Evolutionary conservation across 2,113 vertebrate species (phyloP), one percentile per base, ranked within the genome.

Genomic region (Nerophis ophidion): DNA sequence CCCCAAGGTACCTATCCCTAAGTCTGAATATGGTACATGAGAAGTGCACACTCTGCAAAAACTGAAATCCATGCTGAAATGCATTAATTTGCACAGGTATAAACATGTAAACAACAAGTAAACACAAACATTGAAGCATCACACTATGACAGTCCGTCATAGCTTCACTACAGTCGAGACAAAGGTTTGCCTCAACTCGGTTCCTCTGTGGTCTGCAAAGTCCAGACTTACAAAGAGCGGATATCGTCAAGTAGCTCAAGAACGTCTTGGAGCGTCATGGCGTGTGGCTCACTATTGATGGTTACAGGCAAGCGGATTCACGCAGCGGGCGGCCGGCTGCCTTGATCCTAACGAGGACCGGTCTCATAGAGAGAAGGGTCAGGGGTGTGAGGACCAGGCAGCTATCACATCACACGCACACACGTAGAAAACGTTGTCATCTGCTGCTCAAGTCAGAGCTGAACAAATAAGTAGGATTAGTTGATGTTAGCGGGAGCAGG

Each of bases 401-500:
- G 76, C 73, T 73, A 83, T 57, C 74, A 79, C 72, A 80, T 74
- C 64, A 70, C 68, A 68, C 57, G 60, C 42, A 66, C 74, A 66
- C 74, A 83, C 75, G 58, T 77, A 70, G 79, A 77, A 81, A 81
- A 77, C 63, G 74, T 80, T 51, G 65, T 68, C 8, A 11, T 57
- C 57, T 50, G 57, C 62, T 70, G 60, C 80, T 71, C 62, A 59
- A 64, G 65, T 65, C 58, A 40, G 63, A 83, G 74, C 52, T 14
- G 65, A 81, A 70, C 72, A 77, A 84, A 87, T 86, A 81, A 87
- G 76, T 67, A 63, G 81, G 84, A 84, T 88, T 83, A 81, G 77
- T 38, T 64, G 77, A 77, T 68, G 65, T 75, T 79, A 71, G 83
- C 70, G 60, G 79, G 79, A 71, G 67, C 47, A 58, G 65, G 65